Conservation (phyloP, 2,888 invertebrate genomes). For the Ctena decussata region DNA sequence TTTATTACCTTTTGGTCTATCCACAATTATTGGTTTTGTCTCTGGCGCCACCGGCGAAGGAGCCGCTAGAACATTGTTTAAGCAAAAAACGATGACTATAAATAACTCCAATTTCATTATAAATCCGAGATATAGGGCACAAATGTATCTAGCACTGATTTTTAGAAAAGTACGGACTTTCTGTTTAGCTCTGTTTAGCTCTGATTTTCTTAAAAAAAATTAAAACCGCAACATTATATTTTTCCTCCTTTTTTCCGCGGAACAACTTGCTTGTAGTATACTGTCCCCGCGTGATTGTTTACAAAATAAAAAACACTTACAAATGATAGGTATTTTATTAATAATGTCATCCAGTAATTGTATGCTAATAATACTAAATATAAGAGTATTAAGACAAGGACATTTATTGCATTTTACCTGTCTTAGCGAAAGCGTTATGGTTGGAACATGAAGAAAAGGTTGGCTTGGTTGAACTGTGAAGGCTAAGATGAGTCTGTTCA, state of each 20-base stretch:
- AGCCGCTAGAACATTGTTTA: neutral
- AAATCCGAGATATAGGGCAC: no score
- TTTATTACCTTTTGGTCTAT: neutral
- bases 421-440: neutral
- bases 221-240: no score
- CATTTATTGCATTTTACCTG: conserved; percentile 9
- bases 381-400: neutral
- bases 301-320: conserved; percentile 4
- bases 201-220: no score
- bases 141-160: no score
- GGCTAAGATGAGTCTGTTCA: no score
- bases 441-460: no score
- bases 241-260: no score
- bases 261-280: no score
- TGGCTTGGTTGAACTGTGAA: no score
- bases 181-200: no score
- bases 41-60: neutral
- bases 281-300: neutral
- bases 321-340: conserved; percentile 5
- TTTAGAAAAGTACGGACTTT: no score
- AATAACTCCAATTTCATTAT: neutral
- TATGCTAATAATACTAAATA: neutral
- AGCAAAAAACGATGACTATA: neutral
- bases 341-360: neutral
- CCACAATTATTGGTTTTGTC: neutral